Conservation (phyloP, 37 sponge, comb jelly and placozoan genomes). For the Geodia barretti region DNA sequence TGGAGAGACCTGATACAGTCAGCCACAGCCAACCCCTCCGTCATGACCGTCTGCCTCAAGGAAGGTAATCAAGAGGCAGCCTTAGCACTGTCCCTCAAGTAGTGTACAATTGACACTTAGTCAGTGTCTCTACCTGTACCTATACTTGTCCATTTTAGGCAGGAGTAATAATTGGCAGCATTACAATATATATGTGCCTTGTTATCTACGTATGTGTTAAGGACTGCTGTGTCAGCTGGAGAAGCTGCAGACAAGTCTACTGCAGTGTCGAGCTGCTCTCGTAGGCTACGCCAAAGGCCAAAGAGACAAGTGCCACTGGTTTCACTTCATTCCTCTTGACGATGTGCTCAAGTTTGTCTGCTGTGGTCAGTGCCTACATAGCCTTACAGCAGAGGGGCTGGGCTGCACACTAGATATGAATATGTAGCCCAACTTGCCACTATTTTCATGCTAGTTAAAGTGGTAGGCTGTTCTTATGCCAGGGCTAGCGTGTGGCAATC, state of each 20-base stretch:
- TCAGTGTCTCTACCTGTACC: too few relatives aligned
- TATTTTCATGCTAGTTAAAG: too few relatives aligned
- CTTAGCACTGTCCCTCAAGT: background rate
- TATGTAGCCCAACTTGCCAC: too few relatives aligned
- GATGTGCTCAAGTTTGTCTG: conserved; percentile 77
- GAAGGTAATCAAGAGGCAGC: too few relatives aligned
- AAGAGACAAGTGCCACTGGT: conserved; percentile 66
- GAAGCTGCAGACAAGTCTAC: conserved; percentile 61
- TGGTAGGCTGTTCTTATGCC: too few relatives aligned
- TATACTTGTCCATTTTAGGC: background rate
- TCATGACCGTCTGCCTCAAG: conserved; percentile 50
- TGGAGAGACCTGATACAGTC: conserved; percentile 61
- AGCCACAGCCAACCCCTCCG: conserved; percentile 69
- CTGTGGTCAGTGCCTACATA: conserved; percentile 58
- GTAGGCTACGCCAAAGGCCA: conserved; percentile 52
- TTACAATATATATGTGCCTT: background rate
- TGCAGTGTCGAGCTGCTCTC: conserved; percentile 57
- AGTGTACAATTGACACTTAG: background rate
- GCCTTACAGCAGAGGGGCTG: too few relatives aligned
- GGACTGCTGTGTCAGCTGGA: conserved; percentile 71
- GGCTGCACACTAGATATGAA: too few relatives aligned
- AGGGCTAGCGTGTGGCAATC: too few relatives aligned
- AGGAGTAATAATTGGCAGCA: background rate
- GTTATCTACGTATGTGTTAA: conserved; percentile 26
- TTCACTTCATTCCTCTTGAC: conserved; percentile 77